phyloP scores from a whole-genome alignment of 2,797 vertebrate genomes.

The Balearica regulorum region DNA sequence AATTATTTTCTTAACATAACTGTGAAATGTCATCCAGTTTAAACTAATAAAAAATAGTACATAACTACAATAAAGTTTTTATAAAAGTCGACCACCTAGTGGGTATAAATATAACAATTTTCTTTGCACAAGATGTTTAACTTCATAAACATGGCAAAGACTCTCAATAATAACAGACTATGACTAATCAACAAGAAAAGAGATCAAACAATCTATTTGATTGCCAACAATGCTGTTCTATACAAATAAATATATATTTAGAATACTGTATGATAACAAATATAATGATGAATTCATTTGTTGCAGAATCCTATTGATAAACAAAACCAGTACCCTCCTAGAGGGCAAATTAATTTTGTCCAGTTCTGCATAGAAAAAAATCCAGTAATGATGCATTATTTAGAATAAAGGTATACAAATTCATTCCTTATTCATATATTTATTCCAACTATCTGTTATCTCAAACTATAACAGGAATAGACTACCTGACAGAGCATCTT shows the following conservation, averaged over 20 bases:
- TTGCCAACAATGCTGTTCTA: background rate
- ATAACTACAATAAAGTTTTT: background rate
- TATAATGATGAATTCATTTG: background rate
- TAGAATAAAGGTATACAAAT: background rate
- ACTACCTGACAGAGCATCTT: background rate
- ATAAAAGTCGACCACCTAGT: too few relatives aligned
- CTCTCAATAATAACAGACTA: background rate
- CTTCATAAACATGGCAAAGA: background rate
- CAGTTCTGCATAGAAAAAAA: background rate
- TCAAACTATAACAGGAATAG: background rate
- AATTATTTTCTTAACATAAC: background rate
- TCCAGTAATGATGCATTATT: background rate
- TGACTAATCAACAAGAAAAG: background rate
- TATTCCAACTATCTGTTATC: background rate
- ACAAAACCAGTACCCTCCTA: background rate
- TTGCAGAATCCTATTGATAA: background rate
- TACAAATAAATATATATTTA: background rate
- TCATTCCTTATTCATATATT: background rate
- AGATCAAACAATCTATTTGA: background rate
- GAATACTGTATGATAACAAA: background rate
- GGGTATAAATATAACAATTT: background rate
- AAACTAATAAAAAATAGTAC: background rate
- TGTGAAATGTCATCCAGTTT: background rate
- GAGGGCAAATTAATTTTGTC: background rate
- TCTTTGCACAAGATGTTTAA: background rate